phyloP scores from a whole-genome alignment of 35 echinoderm and acorn worm species.

The Apostichopus californicus region DNA sequence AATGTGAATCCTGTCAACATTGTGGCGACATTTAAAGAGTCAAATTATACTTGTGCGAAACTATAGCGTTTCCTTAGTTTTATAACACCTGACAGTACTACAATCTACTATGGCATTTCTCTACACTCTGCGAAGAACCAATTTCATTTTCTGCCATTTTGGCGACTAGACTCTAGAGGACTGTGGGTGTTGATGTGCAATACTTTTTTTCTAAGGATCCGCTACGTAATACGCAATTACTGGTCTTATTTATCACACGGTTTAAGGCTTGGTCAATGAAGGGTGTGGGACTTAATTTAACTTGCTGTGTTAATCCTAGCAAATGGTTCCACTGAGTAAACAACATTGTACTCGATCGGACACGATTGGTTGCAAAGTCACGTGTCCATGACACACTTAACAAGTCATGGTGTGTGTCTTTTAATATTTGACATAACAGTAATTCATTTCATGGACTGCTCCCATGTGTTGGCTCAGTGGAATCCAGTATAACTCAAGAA shows the following conservation, averaged over 20 bases:
- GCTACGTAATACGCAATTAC: constrained; percentile 13
- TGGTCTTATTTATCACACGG: constrained; percentile 2
- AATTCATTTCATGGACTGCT: background rate
- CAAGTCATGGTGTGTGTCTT: constrained; percentile 16
- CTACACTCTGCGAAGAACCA: background rate
- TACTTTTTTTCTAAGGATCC: background rate
- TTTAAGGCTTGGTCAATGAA: constrained; percentile 9
- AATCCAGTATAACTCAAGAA: background rate
- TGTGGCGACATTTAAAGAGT: too few relatives aligned
- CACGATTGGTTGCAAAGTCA: background rate
- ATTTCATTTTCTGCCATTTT: constrained; percentile 14
- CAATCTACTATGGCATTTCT: background rate
- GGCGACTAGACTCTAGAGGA: background rate
- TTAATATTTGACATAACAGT: constrained; percentile 3
- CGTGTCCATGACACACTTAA: constrained; percentile 9
- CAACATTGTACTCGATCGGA: constrained; percentile 1
- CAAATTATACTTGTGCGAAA: too few relatives aligned
- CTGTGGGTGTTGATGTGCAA: constrained; percentile 14
- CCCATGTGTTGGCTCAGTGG: constrained; percentile 5
- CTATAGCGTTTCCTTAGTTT: too few relatives aligned
- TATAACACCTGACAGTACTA: too few relatives aligned
- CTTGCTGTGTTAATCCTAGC: constrained; percentile 7
- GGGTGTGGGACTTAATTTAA: constrained; percentile 8
- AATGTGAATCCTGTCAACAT: too few relatives aligned
- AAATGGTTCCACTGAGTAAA: background rate